Percentiles rank a stretch among this genome's conserved stretches.
phyloP scores from a whole-genome alignment of 1,140 invertebrate genomes.

The Cephus cinctus region DNA sequence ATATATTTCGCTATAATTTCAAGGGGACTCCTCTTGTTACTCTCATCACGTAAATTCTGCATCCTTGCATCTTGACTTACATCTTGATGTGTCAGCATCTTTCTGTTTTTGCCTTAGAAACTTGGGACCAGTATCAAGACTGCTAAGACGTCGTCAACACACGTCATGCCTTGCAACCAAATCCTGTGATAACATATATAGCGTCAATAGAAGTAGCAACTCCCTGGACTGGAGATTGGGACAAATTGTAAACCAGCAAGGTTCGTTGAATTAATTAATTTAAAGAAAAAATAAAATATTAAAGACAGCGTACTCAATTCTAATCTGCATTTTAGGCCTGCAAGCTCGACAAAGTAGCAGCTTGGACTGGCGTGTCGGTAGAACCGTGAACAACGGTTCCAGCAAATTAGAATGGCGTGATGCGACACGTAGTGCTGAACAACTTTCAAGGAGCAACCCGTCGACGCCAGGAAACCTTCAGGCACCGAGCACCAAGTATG shows the following conservation, averaged over 20 bases:
- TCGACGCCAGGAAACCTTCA: slow-evolving; percentile 38
- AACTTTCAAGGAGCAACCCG: slow-evolving; percentile 42
- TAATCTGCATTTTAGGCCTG: slow-evolving; percentile 17
- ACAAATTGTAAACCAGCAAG: slow-evolving; percentile 34
- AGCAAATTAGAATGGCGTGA: slow-evolving; percentile 39
- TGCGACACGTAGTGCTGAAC: slow-evolving; percentile 46
- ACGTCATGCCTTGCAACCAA: slow-evolving; percentile 49
- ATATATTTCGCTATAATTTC: background rate
- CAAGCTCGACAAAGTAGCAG: slow-evolving; percentile 47
- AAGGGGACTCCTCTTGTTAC: background rate
- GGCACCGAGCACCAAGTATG: slow-evolving; percentile 45
- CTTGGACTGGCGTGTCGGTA: slow-evolving; percentile 47
- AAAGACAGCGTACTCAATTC: background rate
- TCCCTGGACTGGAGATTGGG: slow-evolving; percentile 45
- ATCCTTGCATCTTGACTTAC: too few species aligned
- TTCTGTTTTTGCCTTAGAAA: slow-evolving; percentile 33
- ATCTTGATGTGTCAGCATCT: too few species aligned
- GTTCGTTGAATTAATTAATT: slow-evolving; percentile 22
- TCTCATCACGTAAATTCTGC: background rate
- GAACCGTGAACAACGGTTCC: slow-evolving; percentile 32
- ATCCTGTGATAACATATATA: slow-evolving; percentile 58
- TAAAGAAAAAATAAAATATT: background rate
- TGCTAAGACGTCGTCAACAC: slow-evolving; percentile 50
- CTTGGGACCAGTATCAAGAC: slow-evolving; percentile 53
- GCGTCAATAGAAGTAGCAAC: slow-evolving; percentile 47